Base-by-base conservation (phyloP, 2,888 invertebrate species). In the Sycophila texana region DNA sequence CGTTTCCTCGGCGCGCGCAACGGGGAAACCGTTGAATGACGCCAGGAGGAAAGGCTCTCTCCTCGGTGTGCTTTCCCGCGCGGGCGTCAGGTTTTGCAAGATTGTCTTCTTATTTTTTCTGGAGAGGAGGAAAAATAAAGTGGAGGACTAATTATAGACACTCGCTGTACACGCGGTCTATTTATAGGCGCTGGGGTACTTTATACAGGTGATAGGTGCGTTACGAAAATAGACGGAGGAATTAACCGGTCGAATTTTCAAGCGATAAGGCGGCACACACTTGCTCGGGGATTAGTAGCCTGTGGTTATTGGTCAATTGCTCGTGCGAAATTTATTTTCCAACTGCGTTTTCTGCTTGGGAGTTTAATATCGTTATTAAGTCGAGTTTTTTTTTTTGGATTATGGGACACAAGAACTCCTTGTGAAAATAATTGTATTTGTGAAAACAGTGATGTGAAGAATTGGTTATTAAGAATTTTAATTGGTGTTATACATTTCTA, bases 101-200 rank as follows among this genome's bases (percentile, higher is more conserved):
- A 10, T 65, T 47, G n/a, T 53, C 39, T 2, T 47, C 20, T 47
- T 74, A 5, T 30, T 39, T 39, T 10, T 39, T 39, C 10, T 39
- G 10, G 39, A 7, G 7, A 39, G 10, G 39, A 39, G 39, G 39
- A 39, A 39, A 39, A 39, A 39, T 26, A 13, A 20, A 16, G 14
- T 55, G 22, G 57, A 74, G 22, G 66, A 30, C 16, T 66, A 66
- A 74, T 74, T 57, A 58, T 58, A 66, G 47, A 22, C 63, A 16
- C 5, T 2, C n/a, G 30, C 30, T 16, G 30, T 26, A 26, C 26
- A 22, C 20, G 16, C 22, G 16, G 51, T 20, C 74, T 74, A 66
- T 74, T 74, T 66, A 74, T 74, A 74, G 74, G 49, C 39, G 47
- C n/a, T 39, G 14, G 12, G 22, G 30, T 53, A 30, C 51, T 53